Percentiles rank a stretch among this genome's conserved stretches.
phyloP scores from a whole-genome alignment of 2,888 invertebrate genomes.

The Lepeophtheirus nordmannii region DNA sequence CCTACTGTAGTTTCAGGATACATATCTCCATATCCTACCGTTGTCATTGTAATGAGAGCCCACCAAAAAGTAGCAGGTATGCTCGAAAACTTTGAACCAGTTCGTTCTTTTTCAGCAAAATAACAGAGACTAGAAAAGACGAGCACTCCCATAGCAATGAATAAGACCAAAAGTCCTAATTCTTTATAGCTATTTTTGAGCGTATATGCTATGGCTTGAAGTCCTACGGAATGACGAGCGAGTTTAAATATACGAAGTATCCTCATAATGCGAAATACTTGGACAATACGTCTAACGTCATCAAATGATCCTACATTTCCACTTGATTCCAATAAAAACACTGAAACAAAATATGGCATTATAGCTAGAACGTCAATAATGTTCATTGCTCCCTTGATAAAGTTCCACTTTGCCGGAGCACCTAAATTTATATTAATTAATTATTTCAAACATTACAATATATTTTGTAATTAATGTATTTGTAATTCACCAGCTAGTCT shows the following conservation, averaged over 20 bases:
- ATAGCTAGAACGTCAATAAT: conserved; percentile 42
- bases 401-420: conserved; percentile 41
- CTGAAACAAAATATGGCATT: conserved; percentile 40
- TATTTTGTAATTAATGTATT: not conserved
- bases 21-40: conserved; percentile 41
- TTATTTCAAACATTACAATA: not conserved
- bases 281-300: conserved; percentile 40
- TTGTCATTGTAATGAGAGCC: conserved; percentile 40
- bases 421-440: conserved; percentile 35
- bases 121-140: conserved; percentile 41
- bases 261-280: conserved; percentile 38
- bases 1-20: conserved; percentile 40
- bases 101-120: conserved; percentile 40
- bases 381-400: conserved; percentile 40
- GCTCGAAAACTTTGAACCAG: conserved; percentile 36
- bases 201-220: conserved; percentile 41
- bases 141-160: conserved; percentile 40
- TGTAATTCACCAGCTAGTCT: conserved; percentile 29
- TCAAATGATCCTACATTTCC: conserved; percentile 29
- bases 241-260: conserved; percentile 35
- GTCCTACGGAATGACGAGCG: conserved; percentile 40
- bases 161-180: conserved; percentile 40
- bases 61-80: conserved; percentile 45
- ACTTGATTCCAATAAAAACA: conserved; percentile 31
- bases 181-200: conserved; percentile 41